phyloP scores from a whole-genome alignment of 2,888 invertebrate genomes.

The Vanessa cardui region DNA sequence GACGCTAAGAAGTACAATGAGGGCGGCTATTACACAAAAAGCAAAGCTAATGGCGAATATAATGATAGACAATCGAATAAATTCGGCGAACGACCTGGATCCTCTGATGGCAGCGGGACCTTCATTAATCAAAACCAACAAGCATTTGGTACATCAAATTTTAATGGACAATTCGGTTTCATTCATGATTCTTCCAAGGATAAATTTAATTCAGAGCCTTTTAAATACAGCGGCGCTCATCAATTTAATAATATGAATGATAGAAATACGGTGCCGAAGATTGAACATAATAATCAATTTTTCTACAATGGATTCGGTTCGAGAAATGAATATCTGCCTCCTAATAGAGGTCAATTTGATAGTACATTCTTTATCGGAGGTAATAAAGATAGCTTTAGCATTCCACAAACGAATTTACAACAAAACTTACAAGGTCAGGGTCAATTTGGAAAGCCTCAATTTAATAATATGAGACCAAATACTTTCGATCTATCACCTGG shows the following conservation, averaged over 20 bases:
- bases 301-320: constrained; percentile 41
- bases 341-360: constrained; percentile 28
- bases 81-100: constrained; percentile 55
- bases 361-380: background rate
- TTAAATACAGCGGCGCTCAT: constrained; percentile 34
- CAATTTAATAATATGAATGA: constrained; percentile 9
- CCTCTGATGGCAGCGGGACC: constrained; percentile 52
- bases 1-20: constrained; percentile 73
- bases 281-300: constrained; percentile 31
- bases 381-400: background rate
- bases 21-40: constrained; percentile 65
- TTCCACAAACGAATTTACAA: constrained; percentile 29
- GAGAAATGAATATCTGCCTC: constrained; percentile 54
- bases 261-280: constrained; percentile 42
- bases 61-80: constrained; percentile 57
- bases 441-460: background rate
- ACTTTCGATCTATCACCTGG: constrained; percentile 25
- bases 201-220: constrained; percentile 23
- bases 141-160: constrained; percentile 47
- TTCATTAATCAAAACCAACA: constrained; percentile 60
- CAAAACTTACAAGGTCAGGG: constrained; percentile 33
- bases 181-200: constrained; percentile 17
- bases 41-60: constrained; percentile 53
- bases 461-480: constrained; percentile 21
- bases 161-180: constrained; percentile 37